phyloP scores from a whole-genome alignment of 1,140 invertebrate genomes.

The Eupristina koningsbergeri region DNA sequence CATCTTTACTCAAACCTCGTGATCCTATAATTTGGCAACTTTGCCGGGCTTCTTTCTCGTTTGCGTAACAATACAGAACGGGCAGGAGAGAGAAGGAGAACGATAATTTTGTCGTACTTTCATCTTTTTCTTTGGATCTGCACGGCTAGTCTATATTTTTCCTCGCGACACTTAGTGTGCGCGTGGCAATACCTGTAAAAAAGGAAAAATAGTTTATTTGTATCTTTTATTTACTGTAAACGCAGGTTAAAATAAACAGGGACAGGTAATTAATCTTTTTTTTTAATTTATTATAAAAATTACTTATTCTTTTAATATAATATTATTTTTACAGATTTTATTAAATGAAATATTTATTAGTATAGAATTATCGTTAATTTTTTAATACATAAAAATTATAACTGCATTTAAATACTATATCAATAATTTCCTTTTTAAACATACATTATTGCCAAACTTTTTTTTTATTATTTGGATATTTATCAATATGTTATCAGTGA shows the following conservation, averaged over 20 bases:
- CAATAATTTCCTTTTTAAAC: no score
- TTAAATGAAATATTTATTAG: no score
- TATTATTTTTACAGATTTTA: not conserved
- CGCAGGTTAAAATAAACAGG: not conserved
- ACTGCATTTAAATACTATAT: no score
- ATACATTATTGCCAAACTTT: no score
- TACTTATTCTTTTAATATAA: not conserved
- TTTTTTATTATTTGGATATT: no score
- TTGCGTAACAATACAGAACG: not conserved
- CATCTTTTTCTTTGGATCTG: not conserved
- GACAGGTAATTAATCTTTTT: not conserved
- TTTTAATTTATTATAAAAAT: not conserved
- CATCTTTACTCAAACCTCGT: not conserved
- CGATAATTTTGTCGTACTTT: not conserved
- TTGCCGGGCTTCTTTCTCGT: not conserved
- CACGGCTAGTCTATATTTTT: not conserved
- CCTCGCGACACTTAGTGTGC: not conserved
- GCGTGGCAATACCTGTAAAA: not conserved
- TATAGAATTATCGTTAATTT: no score
- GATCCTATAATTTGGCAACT: not conserved
- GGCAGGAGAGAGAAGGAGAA: not conserved
- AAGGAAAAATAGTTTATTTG: not conserved
- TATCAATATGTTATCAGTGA: no score
- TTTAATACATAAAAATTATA: no score
- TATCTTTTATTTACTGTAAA: not conserved